Conservation (phyloP, 1,140 invertebrate genomes). For the Hormaphis cornu region DNA sequence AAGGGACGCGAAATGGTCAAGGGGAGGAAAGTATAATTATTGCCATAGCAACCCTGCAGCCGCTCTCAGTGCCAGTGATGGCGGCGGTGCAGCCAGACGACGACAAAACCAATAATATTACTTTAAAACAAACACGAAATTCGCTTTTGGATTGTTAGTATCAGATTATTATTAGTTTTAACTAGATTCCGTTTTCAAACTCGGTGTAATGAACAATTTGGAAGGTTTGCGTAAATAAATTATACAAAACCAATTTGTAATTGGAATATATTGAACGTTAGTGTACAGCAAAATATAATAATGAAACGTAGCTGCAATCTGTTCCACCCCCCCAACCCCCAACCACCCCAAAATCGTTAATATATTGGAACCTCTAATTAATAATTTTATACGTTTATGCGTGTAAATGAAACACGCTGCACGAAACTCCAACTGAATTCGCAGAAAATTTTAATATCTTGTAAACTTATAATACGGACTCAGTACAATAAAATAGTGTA, state of each 20-base stretch:
- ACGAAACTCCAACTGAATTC: too few relatives aligned
- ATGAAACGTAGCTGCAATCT: too few relatives aligned
- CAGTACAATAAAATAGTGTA: background rate
- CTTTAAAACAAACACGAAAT: constrained; percentile 27
- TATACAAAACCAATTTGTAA: constrained; percentile 10
- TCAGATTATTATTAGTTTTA: constrained; percentile 20
- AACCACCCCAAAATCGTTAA: too few relatives aligned
- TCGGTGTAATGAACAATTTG: constrained; percentile 21
- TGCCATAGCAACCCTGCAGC: constrained; percentile 30
- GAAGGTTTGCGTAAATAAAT: constrained; percentile 22
- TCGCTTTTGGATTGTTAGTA: constrained; percentile 12
- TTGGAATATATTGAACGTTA: background rate
- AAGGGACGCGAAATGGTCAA: constrained; percentile 25
- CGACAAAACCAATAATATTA: constrained; percentile 31
- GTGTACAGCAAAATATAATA: too few relatives aligned
- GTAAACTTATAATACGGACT: too few relatives aligned
- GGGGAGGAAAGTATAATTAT: constrained; percentile 31
- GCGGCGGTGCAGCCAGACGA: constrained; percentile 15
- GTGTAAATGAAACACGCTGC: background rate
- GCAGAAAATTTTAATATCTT: background rate
- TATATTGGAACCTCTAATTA: too few relatives aligned
- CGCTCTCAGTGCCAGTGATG: constrained; percentile 16
- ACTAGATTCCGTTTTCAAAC: constrained; percentile 21
- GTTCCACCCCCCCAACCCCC: too few relatives aligned
- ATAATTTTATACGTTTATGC: background rate